Conservation (phyloP, 23 tunicate genomes). For the Phallusia fumigata region DNA sequence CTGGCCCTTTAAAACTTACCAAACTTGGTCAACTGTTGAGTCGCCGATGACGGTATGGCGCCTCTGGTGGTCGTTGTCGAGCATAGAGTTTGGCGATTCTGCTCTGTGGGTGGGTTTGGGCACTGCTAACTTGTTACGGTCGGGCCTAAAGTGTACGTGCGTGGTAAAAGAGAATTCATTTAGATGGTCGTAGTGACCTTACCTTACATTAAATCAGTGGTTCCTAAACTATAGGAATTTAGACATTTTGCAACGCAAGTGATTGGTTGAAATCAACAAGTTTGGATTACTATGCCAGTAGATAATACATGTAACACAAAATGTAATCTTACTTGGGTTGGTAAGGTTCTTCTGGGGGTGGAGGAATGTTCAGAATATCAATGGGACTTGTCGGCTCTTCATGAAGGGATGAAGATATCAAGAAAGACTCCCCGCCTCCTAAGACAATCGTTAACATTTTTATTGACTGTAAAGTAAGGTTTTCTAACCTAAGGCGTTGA, state of each 20-base stretch:
- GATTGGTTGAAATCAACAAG: no score
- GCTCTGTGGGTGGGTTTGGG: slow-evolving; percentile 10
- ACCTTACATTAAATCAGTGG: no score
- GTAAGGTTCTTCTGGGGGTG: slow-evolving; percentile 92
- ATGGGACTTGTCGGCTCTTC: slow-evolving; percentile 48
- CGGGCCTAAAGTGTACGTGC: background rate
- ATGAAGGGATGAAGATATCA: background rate
- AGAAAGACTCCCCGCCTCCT: background rate
- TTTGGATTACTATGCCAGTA: no score
- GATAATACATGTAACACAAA: no score
- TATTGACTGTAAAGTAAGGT: no score
- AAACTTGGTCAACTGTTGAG: slow-evolving; percentile 53
- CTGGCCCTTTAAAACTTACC: slow-evolving; percentile 29
- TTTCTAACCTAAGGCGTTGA: no score
- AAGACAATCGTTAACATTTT: no score
- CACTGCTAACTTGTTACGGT: background rate
- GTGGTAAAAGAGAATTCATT: no score
- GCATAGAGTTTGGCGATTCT: slow-evolving; percentile 73
- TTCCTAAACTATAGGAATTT: no score
- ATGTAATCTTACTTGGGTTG: slow-evolving; percentile 51
- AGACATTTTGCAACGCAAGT: no score
- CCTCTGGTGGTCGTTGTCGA: slow-evolving; percentile 75
- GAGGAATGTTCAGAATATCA: slow-evolving; percentile 68
- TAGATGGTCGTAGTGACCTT: no score
- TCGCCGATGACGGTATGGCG: slow-evolving; percentile 85